Evolutionary conservation across 1,140 invertebrate species (phyloP).

Genomic region (Drosophila littoralis): DNA sequence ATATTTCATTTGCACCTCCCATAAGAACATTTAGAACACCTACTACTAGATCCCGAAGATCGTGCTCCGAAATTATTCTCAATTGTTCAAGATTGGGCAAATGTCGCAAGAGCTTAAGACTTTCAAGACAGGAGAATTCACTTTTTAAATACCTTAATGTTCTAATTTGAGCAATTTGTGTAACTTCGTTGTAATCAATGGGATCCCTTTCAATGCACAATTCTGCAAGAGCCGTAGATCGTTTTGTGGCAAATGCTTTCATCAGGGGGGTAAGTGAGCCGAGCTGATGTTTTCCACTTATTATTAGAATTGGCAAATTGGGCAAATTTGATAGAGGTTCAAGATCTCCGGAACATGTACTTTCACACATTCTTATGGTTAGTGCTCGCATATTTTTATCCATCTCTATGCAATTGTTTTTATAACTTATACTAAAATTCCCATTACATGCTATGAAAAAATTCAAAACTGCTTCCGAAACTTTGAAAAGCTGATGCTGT

Average conservation of each 20-base stretch:
- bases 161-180: background rate
- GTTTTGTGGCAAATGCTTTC: background rate
- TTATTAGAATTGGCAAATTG: constrained; percentile 3
- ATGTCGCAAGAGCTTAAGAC: background rate
- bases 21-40: constrained; percentile 4
- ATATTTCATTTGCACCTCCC: constrained; percentile 10
- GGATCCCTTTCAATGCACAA: background rate
- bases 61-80: background rate
- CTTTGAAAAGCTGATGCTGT: background rate
- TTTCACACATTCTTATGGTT: background rate
- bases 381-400: background rate
- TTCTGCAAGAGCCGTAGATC: constrained; percentile 6
- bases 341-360: background rate
- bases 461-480: background rate
- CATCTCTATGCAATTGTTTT: background rate
- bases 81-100: background rate
- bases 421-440: background rate
- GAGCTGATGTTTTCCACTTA: background rate
- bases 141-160: background rate
- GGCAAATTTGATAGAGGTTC: background rate
- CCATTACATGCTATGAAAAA: background rate
- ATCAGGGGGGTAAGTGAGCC: background rate
- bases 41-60: background rate
- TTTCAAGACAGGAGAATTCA: constrained; percentile 1
- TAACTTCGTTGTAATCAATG: background rate